Percentiles rank a stretch among this genome's conserved stretches.
These are phyloP conservation scores for Maniola hyperantus DNA, from an alignment of 2,888 invertebrate genomes.

Conservation along the genomic window DNA sequence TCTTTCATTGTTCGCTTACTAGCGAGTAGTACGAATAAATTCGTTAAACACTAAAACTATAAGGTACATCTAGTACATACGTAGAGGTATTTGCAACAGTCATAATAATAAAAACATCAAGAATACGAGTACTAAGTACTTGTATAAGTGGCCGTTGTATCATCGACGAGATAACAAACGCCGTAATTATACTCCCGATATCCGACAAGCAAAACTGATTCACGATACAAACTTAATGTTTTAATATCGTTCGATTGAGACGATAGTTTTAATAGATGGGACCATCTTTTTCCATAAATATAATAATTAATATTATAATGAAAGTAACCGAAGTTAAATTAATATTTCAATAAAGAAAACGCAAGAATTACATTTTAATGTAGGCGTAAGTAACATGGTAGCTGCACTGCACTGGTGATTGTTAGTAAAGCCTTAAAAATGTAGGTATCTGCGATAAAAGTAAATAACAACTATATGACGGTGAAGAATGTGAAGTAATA, in stretches of 20 bases:
- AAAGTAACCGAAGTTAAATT: background rate
- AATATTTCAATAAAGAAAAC: background rate
- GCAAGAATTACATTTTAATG: background rate
- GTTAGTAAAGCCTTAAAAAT: background rate
- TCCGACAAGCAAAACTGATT: slow-evolving; percentile 11
- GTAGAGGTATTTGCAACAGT: slow-evolving; percentile 47
- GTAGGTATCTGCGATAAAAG: background rate
- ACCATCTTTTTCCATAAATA: background rate
- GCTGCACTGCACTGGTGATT: background rate
- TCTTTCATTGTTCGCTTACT: slow-evolving; percentile 80
- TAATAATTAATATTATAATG: background rate
- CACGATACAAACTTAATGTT: slow-evolving; percentile 1
- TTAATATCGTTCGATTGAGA: slow-evolving; percentile 13
- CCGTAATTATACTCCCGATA: slow-evolving; percentile 5
- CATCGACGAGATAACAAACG: slow-evolving; percentile 24
- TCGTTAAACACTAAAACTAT: slow-evolving; percentile 76
- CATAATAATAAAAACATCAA: slow-evolving; percentile 34
- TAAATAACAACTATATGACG: background rate
- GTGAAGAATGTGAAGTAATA: background rate
- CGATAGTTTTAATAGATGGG: background rate
- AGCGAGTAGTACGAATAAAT: slow-evolving; percentile 79
- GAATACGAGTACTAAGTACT: slow-evolving; percentile 17
- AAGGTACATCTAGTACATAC: slow-evolving; percentile 58
- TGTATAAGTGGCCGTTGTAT: slow-evolving; percentile 23
- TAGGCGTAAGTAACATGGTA: background rate